A percentile compares a stretch with the other conserved stretches of the same genome.
Evolutionary conservation across 2,888 invertebrate species (phyloP).

Genomic region (Meteorus cinctellus): DNA sequence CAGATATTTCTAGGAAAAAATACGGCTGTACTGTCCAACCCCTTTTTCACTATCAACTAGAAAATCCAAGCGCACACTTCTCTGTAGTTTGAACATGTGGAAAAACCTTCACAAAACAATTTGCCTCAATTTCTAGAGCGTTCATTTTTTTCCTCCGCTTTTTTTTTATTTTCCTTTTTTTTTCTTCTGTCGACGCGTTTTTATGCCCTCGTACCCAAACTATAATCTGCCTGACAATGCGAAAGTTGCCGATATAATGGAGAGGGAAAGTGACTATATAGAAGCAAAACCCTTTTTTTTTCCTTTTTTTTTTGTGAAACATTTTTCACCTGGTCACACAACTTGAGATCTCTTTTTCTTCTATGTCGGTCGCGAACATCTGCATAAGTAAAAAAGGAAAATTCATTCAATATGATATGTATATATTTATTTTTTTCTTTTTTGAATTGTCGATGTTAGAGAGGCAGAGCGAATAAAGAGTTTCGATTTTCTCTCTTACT

Average conservation of each 20-base stretch:
- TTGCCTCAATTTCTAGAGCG: not conserved
- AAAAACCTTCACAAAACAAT: constrained; percentile 14
- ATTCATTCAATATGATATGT: not conserved
- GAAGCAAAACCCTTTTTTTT: constrained; percentile 36
- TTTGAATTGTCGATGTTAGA: constrained; percentile 33
- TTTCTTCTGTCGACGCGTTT: constrained; percentile 1
- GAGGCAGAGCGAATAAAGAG: constrained; percentile 38
- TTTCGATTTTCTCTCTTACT: constrained; percentile 3
- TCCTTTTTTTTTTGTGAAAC: constrained; percentile 4
- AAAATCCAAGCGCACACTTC: not conserved
- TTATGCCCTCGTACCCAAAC: constrained; percentile 1
- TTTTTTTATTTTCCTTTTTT: constrained; percentile 17
- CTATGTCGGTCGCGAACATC: constrained; percentile 9
- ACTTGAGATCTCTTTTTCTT: constrained; percentile 11
- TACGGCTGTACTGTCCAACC: not conserved
- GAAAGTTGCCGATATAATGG: not conserved
- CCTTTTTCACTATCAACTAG: not conserved
- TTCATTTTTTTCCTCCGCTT: not conserved
- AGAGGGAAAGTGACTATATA: constrained; percentile 12
- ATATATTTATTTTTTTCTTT: not conserved
- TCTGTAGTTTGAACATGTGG: not conserved
- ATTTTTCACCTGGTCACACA: constrained; percentile 26
- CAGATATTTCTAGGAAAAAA: not conserved
- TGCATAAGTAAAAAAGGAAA: constrained; percentile 21
- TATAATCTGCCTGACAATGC: constrained; percentile 28